Evolutionary conservation across 92 coral and sea anemone species (phyloP).

Genomic region (Nematostella vectensis): DNA sequence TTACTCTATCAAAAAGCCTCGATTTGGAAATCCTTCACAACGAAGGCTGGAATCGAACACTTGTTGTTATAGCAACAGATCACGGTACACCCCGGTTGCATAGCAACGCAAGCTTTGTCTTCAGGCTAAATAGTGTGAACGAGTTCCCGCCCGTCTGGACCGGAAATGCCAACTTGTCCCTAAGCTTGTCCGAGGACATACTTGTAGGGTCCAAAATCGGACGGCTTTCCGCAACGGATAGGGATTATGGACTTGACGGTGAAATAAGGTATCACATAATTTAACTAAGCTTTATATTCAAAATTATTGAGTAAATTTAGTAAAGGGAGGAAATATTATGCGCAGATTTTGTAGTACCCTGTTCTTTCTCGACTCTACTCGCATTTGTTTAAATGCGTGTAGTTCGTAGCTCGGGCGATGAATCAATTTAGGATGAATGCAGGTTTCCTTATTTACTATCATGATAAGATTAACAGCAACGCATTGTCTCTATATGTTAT

Average conservation of each 20-base stretch:
- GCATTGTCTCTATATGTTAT: no score
- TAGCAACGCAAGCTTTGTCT: slow-evolving; percentile 29
- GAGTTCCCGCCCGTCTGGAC: slow-evolving; percentile 54
- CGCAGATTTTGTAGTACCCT: no score
- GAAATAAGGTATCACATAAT: slow-evolving; percentile 20
- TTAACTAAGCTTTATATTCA: no score
- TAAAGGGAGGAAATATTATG: no score
- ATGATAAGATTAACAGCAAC: no score
- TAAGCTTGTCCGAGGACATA: slow-evolving; percentile 33
- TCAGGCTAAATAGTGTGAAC: slow-evolving; percentile 37
- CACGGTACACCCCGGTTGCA: slow-evolving; percentile 54
- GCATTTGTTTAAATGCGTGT: no score
- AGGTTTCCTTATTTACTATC: no score
- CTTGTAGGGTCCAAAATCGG: slow-evolving; percentile 34
- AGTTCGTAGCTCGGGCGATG: no score
- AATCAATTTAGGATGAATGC: no score
- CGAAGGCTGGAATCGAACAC: slow-evolving; percentile 45
- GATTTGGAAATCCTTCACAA: slow-evolving; percentile 44
- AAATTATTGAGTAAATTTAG: no score
- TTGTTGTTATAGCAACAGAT: slow-evolving; percentile 43
- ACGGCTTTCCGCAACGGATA: slow-evolving; percentile 54
- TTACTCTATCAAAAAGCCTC: slow-evolving; percentile 43
- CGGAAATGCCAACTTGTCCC: slow-evolving; percentile 7
- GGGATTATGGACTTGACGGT: slow-evolving; percentile 68
- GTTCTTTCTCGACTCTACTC: no score